These are phyloP conservation scores for Lithobates sylvaticus DNA, from an alignment of 2,797 vertebrate genomes.

Conservation along the genomic window DNA sequence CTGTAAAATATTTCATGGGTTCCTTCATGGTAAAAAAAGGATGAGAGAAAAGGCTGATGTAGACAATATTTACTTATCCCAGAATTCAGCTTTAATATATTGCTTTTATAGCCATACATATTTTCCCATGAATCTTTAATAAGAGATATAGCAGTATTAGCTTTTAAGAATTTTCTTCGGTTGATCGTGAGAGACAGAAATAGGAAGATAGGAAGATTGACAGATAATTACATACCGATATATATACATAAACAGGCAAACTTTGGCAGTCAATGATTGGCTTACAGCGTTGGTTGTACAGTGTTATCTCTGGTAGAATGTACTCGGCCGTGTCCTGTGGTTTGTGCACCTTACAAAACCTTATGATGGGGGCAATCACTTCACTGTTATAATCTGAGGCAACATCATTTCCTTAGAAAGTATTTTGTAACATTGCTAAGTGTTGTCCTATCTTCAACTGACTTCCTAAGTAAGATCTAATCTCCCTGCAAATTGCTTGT, in stretches of 20 bases:
- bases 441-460: background rate
- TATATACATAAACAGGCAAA: background rate
- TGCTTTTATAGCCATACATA: too few species aligned
- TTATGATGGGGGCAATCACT: slow-evolving; percentile 29
- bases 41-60: too few species aligned
- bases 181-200: background rate
- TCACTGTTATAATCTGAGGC: slow-evolving; percentile 27
- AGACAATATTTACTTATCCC: too few species aligned
- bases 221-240: background rate
- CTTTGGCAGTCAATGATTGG: background rate
- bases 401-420: slow-evolving; percentile 32
- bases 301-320: background rate
- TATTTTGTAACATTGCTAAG: slow-evolving; percentile 27
- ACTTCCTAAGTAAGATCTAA: slow-evolving; percentile 40
- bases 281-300: background rate
- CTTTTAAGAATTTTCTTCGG: too few species aligned
- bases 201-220: background rate
- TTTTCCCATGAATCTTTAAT: too few species aligned
- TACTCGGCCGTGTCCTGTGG: background rate
- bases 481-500: slow-evolving; percentile 3
- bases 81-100: too few species aligned
- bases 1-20: too few species aligned
- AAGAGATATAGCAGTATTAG: too few species aligned
- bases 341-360: slow-evolving; percentile 24
- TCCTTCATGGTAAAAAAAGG: too few species aligned